Evolutionary conservation across 2,113 vertebrate genomes (phyloP), one percentile per base, ranked within the genome.

Genomic region (Panurus biarmicus): DNA sequence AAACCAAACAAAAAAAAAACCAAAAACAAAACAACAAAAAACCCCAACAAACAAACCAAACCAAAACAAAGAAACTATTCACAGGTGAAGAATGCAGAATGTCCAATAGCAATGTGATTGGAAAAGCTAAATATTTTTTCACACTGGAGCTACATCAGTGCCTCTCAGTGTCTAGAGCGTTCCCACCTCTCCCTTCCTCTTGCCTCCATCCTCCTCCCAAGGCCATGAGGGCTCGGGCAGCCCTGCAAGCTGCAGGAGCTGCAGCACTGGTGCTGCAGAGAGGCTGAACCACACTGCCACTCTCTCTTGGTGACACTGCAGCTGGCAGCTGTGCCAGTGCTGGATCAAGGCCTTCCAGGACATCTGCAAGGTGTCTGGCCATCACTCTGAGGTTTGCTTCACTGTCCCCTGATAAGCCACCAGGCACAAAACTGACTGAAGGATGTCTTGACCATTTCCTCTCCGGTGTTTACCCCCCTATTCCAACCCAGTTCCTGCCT

Each of bases 181-280:
- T 64, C 23, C 8, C 18, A 47, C 8, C 8, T 40, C 5, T 44
- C 10, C 24, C 26, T 72, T 79, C 28, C 70, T 78, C 11, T 14
- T 53, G 9, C 29, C 35, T 80, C 65, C 5, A 0, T 56, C 12
- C 26, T 65, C 9, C 10, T 44, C 57, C 18, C 24, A 24, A 20
- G 26, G 3, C 12, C 35, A 19, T 17, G 70, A 58, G 14, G 42
- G 36, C 25, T 42, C 10, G 17, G 1, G 1, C 60, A 72, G 38
- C 4, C 47, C 57, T 4, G 2, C 0, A 1, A 36, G 36, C 40
- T 40, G 40, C 14, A 14, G 11, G 15, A 75, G 42, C 25, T 13
- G 10, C 17, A 3, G 33, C 11, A 33, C 10, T 0, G 0, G 20
- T 6, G 15, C 31, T 62, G n/a, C 9, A 18, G 5, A 53, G 33